These are phyloP conservation scores for Antitype chi DNA, from an alignment of 2,888 invertebrate genomes.

Conservation along the genomic window DNA sequence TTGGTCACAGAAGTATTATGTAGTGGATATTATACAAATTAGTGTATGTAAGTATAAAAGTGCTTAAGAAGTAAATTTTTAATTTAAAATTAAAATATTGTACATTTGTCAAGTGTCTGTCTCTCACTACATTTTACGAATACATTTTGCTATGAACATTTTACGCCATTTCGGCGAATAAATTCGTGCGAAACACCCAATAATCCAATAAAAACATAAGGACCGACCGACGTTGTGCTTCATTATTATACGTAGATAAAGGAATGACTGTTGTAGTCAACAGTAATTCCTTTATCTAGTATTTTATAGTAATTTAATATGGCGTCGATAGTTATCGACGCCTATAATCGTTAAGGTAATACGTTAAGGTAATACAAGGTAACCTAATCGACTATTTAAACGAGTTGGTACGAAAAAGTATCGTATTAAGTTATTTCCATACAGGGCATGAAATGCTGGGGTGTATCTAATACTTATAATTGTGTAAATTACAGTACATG, in stretches of 20 bases:
- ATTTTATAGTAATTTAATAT: conserved; percentile 41
- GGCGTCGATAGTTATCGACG: conserved; percentile 28
- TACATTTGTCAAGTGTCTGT: no score
- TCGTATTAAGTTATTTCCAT: conserved; percentile 49
- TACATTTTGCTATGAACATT: no score
- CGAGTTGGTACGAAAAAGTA: conserved; percentile 33
- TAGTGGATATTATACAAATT: no score
- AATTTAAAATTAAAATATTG: no score
- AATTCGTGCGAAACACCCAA: no score
- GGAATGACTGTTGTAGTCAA: not conserved
- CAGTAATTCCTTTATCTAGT: not conserved
- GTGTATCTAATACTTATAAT: conserved; percentile 40
- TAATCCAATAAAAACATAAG: not conserved
- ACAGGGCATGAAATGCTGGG: conserved; percentile 19
- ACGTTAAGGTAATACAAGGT: no score
- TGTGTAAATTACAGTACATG: conserved; percentile 32
- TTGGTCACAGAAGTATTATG: not conserved
- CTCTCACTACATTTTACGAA: no score
- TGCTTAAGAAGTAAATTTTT: no score
- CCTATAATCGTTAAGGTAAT: conserved; percentile 23
- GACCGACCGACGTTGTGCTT: not conserved
- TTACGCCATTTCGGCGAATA: no score
- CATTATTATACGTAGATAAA: not conserved
- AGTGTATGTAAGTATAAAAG: no score
- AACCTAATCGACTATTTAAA: conserved; percentile 45